phyloP scores from a whole-genome alignment of 2,888 invertebrate genomes.

The Zygaena filipendulae region DNA sequence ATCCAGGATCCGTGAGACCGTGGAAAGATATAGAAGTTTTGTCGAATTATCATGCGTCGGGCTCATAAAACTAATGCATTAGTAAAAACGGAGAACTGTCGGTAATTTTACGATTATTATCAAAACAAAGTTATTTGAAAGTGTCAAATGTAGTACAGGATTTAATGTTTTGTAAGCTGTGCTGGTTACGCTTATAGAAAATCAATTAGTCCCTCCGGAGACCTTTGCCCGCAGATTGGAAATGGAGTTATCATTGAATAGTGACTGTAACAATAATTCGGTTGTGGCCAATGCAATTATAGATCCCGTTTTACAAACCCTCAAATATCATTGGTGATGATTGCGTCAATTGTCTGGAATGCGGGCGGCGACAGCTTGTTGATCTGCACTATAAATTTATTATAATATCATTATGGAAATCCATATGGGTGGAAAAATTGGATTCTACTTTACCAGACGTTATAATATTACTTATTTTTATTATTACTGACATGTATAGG shows the following conservation, averaged over 20 bases:
- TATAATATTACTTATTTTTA: no score
- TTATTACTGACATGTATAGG: no score
- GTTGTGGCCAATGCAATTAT: constrained; percentile 64
- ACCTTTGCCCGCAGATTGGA: constrained; percentile 45
- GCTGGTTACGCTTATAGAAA: no score
- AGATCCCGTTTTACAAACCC: constrained; percentile 51
- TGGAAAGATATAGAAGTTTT: neutral
- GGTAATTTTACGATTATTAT: no score
- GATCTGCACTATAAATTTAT: constrained; percentile 52
- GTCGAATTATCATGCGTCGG: no score
- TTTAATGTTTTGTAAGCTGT: no score
- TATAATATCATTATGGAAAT: constrained; percentile 48
- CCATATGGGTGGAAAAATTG: constrained; percentile 21
- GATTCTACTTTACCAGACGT: no score
- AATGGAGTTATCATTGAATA: constrained; percentile 57
- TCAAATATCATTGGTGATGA: constrained; percentile 64
- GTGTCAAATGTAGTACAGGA: no score
- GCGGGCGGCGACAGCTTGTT: constrained; percentile 62
- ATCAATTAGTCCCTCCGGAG: no score
- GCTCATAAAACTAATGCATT: no score
- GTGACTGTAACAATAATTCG: constrained; percentile 57
- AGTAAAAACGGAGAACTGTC: no score
- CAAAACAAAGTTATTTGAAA: no score
- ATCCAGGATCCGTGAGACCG: constrained; percentile 5
- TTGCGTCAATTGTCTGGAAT: constrained; percentile 64